Evolutionary conservation across 2,888 invertebrate genomes (phyloP), one percentile per base, ranked within the genome.

Genomic region (Quadriops clusia): DNA sequence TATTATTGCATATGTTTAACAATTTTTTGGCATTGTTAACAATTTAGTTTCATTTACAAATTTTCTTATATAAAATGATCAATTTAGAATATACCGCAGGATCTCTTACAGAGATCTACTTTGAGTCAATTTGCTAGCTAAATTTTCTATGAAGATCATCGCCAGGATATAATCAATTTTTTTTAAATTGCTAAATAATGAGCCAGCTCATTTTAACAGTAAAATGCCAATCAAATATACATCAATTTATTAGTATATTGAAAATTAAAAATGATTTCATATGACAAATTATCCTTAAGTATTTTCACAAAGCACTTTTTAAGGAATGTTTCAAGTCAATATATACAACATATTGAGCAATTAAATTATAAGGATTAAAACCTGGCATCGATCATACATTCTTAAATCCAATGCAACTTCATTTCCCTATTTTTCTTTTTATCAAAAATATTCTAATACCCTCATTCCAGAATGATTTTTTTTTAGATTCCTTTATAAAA

Each of bases 1-100:
- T 44, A 46, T 49, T 49, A 52, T 52, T 52, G 47, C 48, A 47
- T 50, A 29, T 9, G 9, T 43, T 31, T 48, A 50, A 50, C 49
- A 49, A 47, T 48, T 47, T n/a, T n/a, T n/a, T 46, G 46, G 47
- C 44, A 47, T 49, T 46, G 46, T 48, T 47, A 49, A 49, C 48
- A 48, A 49, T 43, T 45, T 46, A 37, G 34, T 37, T 38, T 45
- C 36, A 31, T 43, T 41, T 42, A 34, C 15, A 32, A 32, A 25
- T 36, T 33, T 23, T 29, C 12, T 30, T 23, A 33, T 42, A 44
- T 37, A 48, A 42, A 46, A 41, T 44, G 44, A 43, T 42, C 43
- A 46, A 48, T 49, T 49, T 49, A 49, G 49, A 49, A 49, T 49
- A 46, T 49, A 38, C 31, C 30, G 37, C 34, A 32, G 32, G 32